Evolutionary conservation across 2,888 invertebrate species (phyloP), one percentile per base, ranked within the genome.

Genomic region (Cosmopolites sordidus): DNA sequence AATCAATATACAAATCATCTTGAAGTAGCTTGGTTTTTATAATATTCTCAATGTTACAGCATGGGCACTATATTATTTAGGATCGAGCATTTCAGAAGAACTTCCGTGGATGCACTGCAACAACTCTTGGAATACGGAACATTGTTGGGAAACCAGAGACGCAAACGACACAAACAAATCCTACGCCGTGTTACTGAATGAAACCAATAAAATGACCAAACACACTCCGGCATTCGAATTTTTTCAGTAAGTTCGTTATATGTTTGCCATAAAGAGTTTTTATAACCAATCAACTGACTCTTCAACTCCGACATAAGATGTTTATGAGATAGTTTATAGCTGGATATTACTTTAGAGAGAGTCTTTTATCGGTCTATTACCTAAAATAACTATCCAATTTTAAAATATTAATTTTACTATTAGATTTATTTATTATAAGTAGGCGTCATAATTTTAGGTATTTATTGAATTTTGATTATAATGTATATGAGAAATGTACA

Each of bases 61-160:
- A 43, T 91, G 91, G 91, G 82, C 89, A 2, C 76, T 90, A 60
- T 89, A 87, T 77, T 91, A 88, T 76, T 79, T 90, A 62, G 80
- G 86, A 60, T 83, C 85, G 12, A 89, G 88, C 64, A 78, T 68
- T 39, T 77, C 80, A 0, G 75, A 80, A 0, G 82, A 86, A 64
- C 76, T 91, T 18, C 91, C 91, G 1, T 91, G 91, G 90, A 75
- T 87, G 48, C 83, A 84, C 62, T 91, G 90, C 69, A 84, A 87
- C 71, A 87, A 91, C 74, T 76, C 82, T 0, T 91, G 89, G 89
- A 91, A 91, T 75, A 86, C 87, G 0, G 80, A 79, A 0, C 76
- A 79, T 59, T 90, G 90, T 71, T 83, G 81, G 79, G 83, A 83
- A 64, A 73, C 66, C 27, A 60, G 57, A 52, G 65, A 61, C 51